phyloP scores from a whole-genome alignment of 2,113 vertebrate genomes.

The Bufo bufo region DNA sequence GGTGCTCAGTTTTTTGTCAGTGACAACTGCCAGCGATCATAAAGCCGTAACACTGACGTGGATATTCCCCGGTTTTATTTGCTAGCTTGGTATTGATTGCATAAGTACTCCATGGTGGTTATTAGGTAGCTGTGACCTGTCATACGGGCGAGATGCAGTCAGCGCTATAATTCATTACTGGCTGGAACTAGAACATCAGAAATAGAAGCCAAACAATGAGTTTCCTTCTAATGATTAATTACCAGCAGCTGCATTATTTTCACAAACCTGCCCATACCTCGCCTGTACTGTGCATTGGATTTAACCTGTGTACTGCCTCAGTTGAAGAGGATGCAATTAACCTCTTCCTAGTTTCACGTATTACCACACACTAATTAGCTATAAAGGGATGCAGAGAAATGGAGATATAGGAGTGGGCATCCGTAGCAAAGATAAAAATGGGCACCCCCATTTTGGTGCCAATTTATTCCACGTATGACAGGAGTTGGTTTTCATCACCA shows the following conservation, averaged over 20 bases:
- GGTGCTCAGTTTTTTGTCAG: background rate
- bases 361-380: background rate
- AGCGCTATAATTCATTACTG: conserved; percentile 80
- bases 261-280: conserved; percentile 86
- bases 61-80: conserved; percentile 59
- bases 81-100: conserved; percentile 65
- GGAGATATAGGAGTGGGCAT: background rate
- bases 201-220: conserved; percentile 88
- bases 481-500: background rate
- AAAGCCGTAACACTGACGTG: conserved; percentile 30
- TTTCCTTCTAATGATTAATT: conserved; percentile 87
- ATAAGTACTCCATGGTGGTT: conserved; percentile 70
- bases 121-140: conserved; percentile 67
- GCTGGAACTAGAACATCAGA: conserved; percentile 84
- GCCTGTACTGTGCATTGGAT: conserved; percentile 87
- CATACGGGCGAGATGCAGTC: conserved; percentile 72
- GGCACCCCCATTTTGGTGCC: background rate
- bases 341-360: background rate
- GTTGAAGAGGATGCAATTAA: conserved; percentile 45
- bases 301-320: conserved; percentile 72
- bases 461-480: background rate
- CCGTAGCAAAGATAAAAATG: background rate
- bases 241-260: conserved; percentile 83
- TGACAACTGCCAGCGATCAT: conserved; percentile 40
- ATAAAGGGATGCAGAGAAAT: background rate